phyloP scores from a whole-genome alignment of 2,888 invertebrate genomes.

The Platypus cylindrus region DNA sequence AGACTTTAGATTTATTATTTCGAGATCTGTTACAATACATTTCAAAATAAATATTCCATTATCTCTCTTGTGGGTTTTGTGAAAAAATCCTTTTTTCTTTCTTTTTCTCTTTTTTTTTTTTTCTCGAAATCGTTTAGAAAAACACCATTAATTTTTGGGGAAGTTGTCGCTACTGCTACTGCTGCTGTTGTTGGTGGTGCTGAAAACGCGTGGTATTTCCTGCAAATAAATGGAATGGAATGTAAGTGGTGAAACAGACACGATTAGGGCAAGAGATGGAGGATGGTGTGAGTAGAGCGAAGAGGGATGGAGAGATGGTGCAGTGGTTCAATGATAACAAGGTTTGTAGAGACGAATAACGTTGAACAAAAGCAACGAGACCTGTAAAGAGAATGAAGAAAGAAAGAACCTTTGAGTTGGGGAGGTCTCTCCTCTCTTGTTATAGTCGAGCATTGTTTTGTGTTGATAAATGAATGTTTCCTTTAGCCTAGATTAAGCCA shows the following conservation, averaged over 20 bases:
- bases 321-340: conserved; percentile 23
- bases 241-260: conserved; percentile 14
- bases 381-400: conserved; percentile 26
- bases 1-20: no score
- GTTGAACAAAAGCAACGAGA: conserved; percentile 25
- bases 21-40: no score
- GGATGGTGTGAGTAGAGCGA: background rate
- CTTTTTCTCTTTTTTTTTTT: no score
- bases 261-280: conserved; percentile 8
- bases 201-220: conserved; percentile 13
- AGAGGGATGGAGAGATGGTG: no score
- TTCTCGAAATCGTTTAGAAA: no score
- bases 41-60: no score
- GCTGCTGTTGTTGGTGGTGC: no score
- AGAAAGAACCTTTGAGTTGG: no score
- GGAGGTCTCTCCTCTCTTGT: no score
- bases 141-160: conserved; percentile 14
- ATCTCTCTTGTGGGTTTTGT: no score
- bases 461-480: conserved; percentile 33
- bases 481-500: conserved; percentile 30
- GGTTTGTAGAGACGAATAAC: conserved; percentile 23
- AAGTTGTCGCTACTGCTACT: conserved; percentile 5
- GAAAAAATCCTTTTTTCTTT: no score
- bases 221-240: conserved; percentile 14
- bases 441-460: conserved; percentile 31